Conservation (phyloP, 1,140 invertebrate genomes). For the Aplysia californica region DNA sequence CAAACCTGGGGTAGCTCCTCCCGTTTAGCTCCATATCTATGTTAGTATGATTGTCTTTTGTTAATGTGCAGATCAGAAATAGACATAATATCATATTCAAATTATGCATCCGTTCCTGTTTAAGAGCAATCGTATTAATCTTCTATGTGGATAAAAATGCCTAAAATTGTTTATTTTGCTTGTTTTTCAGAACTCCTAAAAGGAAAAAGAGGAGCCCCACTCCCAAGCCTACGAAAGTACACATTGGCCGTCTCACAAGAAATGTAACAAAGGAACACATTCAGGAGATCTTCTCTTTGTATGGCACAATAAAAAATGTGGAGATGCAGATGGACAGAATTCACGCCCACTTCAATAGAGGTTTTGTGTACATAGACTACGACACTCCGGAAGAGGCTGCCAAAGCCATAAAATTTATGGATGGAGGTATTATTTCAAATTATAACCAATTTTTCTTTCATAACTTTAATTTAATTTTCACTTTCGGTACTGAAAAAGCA, state of each 20-base stretch:
- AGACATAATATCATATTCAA: too few relatives aligned
- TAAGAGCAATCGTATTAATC: too few relatives aligned
- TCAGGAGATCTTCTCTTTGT: constrained; percentile 93
- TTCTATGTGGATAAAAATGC: too few relatives aligned
- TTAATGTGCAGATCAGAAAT: too few relatives aligned
- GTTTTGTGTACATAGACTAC: constrained; percentile 96
- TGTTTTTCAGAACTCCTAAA: constrained; percentile 50
- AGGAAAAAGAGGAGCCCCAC: constrained; percentile 56
- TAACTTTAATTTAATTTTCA: too few relatives aligned
- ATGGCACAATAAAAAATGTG: constrained; percentile 89
- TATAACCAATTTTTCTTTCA: too few relatives aligned
- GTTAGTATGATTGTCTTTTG: too few relatives aligned
- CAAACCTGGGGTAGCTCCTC: too few relatives aligned
- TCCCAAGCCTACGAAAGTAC: constrained; percentile 78
- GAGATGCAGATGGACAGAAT: constrained; percentile 90
- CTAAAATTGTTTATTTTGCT: too few relatives aligned
- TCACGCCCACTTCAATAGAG: constrained; percentile 86
- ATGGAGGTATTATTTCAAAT: constrained; percentile 83
- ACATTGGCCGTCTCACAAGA: constrained; percentile 89
- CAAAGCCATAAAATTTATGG: constrained; percentile 99
- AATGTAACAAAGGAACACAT: constrained; percentile 94
- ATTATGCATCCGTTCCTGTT: too few relatives aligned
- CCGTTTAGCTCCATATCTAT: too few relatives aligned
- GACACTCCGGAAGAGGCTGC: constrained; percentile 94
- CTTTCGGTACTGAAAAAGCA: too few relatives aligned